A percentile compares a stretch with the other conserved stretches of the same genome.
phyloP scores from a whole-genome alignment of 2,113 vertebrate genomes.

The Eira barbara region DNA sequence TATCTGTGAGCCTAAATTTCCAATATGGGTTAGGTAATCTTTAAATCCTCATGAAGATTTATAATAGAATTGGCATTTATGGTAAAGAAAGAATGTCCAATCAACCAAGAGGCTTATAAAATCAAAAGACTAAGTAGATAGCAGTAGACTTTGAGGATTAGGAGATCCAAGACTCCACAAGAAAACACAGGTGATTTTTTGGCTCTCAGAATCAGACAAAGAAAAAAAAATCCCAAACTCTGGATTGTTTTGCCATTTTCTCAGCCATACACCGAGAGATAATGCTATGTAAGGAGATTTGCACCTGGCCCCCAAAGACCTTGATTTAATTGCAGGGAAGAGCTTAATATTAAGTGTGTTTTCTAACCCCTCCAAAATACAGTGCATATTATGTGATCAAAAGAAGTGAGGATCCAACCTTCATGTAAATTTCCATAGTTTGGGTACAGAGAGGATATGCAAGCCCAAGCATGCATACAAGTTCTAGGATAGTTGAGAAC shows the following conservation, averaged over 20 bases:
- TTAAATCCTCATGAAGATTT: neutral
- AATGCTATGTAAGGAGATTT: neutral
- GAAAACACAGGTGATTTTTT: neutral
- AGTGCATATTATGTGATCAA: neutral
- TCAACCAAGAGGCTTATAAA: neutral
- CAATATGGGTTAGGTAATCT: neutral
- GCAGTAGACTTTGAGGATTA: neutral
- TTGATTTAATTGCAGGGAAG: neutral
- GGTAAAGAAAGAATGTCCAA: neutral
- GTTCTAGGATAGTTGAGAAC: neutral
- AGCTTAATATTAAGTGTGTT: neutral
- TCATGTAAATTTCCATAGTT: neutral
- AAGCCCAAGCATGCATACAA: neutral
- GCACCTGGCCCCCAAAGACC: fast-evolving
- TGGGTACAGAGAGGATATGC: neutral
- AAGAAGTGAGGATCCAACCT: neutral
- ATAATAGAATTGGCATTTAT: neutral
- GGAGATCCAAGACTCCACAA: neutral
- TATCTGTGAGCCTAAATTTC: neutral
- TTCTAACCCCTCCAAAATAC: neutral
- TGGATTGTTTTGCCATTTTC: neutral
- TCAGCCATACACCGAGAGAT: neutral
- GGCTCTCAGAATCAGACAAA: neutral
- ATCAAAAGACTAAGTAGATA: neutral
- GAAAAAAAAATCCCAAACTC: neutral